phyloP scores from a whole-genome alignment of 2,888 invertebrate genomes.

The Xiphydria camelus region DNA sequence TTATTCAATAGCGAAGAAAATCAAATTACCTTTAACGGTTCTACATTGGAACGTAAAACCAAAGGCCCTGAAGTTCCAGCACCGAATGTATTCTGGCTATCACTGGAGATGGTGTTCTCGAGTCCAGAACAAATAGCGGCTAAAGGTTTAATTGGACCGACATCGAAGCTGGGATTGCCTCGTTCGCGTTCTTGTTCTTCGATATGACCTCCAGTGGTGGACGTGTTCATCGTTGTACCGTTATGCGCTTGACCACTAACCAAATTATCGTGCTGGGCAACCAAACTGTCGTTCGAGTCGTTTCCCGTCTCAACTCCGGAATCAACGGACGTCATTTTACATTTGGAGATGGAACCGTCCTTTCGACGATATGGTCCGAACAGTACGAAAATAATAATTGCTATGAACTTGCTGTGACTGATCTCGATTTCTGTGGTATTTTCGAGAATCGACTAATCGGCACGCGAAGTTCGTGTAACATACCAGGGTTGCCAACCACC shows the following conservation, averaged over 20 bases:
- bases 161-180: background rate
- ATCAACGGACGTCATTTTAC: conserved; percentile 62
- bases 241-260: background rate
- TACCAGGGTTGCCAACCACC: too few species aligned
- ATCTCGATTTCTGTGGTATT: background rate
- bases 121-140: conserved; percentile 3
- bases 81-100: too few species aligned
- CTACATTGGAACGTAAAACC: too few species aligned
- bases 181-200: conserved; percentile 2
- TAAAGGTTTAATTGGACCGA: conserved; percentile 1
- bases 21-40: too few species aligned
- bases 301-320: conserved; percentile 76
- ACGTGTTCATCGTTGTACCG: background rate
- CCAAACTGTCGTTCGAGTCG: conserved; percentile 68
- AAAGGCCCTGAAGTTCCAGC: too few species aligned
- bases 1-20: too few species aligned
- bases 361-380: background rate
- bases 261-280: conserved; percentile 30
- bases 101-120: too few species aligned
- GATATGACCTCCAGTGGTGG: background rate
- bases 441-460: too few species aligned
- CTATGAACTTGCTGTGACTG: background rate
- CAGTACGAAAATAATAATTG: conserved; percentile 8
- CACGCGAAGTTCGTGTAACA: too few species aligned
- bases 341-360: background rate